phyloP scores from a whole-genome alignment of 2,888 invertebrate species.

The Temnothorax ravouxi region DNA sequence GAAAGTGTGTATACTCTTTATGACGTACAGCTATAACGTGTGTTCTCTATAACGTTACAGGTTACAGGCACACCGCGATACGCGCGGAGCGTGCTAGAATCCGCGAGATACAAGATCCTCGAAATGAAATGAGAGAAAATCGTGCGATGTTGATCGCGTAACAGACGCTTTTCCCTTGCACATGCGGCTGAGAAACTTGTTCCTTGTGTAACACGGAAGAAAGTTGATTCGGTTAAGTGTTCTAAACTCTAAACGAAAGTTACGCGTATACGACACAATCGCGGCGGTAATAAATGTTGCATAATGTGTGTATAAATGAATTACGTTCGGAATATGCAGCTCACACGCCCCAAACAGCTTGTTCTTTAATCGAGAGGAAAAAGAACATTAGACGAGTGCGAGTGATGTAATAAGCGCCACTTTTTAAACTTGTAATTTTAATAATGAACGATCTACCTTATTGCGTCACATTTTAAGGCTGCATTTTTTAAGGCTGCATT shows the following conservation, averaged over 20 bases:
- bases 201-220: conserved; percentile 82
- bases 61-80: neutral
- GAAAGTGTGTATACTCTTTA: neutral
- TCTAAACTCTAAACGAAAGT: conserved; percentile 60
- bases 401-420: neutral
- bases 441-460: neutral
- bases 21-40: neutral
- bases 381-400: neutral
- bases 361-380: neutral
- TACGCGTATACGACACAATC: conserved; percentile 56
- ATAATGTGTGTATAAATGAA: conserved; percentile 32
- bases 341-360: neutral
- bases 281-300: conserved; percentile 62
- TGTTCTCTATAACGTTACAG: neutral
- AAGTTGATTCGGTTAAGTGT: conserved; percentile 72
- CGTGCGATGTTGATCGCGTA: neutral
- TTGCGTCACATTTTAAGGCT: neutral
- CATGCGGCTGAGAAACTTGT: conserved; percentile 76
- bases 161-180: conserved; percentile 52
- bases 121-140: conserved; percentile 40
- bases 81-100: neutral
- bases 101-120: neutral
- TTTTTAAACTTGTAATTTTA: conserved; percentile 1
- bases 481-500: no score
- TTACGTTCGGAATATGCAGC: conserved; percentile 19